Evolutionary conservation across 2,113 vertebrate species (phyloP), one percentile per base, ranked within the genome.

Genomic region (Perca flavescens): DNA sequence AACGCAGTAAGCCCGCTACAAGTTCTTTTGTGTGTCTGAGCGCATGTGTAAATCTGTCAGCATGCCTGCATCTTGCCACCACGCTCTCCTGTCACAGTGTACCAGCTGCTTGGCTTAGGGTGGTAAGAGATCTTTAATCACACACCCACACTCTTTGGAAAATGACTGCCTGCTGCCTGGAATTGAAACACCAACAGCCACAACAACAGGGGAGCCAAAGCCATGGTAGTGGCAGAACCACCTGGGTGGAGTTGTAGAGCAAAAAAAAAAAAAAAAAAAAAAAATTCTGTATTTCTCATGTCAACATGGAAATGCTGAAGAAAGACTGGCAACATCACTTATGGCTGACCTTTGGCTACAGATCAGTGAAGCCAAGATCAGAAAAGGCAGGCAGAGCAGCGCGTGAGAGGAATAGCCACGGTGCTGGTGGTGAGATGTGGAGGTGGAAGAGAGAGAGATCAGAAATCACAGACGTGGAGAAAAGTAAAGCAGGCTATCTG

Each of bases 161-260:
- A 94, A 93, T 92, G 78, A 86, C 87, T 79, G 90, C 90, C 87
- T 80, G 77, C 85, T 88, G 92, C 88, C 88, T 91, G 87, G 85
- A 91, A 93, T 86, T 91, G 88, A 94, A 92, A 92, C 91, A 89
- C 86, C 85, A 77, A 93, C 88, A 82, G 80, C 69, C 71, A 62
- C 64, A 57, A 80, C 84, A 84, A 83, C 62, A 36, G 47, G 76
- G 66, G 64, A 71, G 81, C 73, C 43, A 10, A 43, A 84, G 77
- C 47, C 64, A 49, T 75, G 21, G 15, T 74, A 11, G 54, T 7
- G 28, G n/a, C 50, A 54, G 50, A 78, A 58, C 58, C 69, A 83
- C 81, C 53, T 69, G 28, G 68, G 67, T 28, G 82, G 74, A 72
- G 57, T 2, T 47, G 52, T 1, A 11, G 46, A 52, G 62, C 36